Conservation (phyloP, 2,888 invertebrate genomes). For the Cosmorhoe ocellata region DNA sequence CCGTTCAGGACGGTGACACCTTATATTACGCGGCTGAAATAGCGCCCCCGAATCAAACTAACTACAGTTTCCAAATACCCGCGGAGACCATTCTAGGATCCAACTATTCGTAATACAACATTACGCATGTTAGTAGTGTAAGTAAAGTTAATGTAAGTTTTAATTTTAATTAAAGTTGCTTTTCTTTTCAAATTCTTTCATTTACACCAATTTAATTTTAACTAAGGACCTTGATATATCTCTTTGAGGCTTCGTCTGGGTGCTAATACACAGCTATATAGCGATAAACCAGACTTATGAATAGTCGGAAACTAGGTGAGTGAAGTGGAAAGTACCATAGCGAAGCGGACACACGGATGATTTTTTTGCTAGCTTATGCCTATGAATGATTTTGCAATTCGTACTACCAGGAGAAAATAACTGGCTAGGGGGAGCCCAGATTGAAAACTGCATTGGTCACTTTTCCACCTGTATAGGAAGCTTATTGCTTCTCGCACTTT, state of each 20-base stretch:
- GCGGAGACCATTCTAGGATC: slow-evolving; percentile 7
- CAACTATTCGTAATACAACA: neutral
- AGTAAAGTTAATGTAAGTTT: neutral
- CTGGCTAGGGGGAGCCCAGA: neutral
- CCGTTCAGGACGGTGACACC: slow-evolving; percentile 66
- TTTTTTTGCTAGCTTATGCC: slow-evolving; percentile 2
- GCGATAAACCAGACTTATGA: too few relatives aligned
- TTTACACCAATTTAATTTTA: too few relatives aligned
- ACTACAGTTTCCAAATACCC: slow-evolving; percentile 16
- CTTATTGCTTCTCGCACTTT: slow-evolving; percentile 20
- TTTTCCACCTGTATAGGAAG: slow-evolving; percentile 4
- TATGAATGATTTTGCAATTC: slow-evolving; percentile 5
- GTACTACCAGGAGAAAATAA: slow-evolving; percentile 18
- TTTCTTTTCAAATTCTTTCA: neutral
- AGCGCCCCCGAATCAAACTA: slow-evolving; percentile 32
- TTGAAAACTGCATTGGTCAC: slow-evolving; percentile 14
- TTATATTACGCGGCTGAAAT: slow-evolving; percentile 69
- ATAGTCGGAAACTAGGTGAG: too few relatives aligned
- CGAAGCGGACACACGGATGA: neutral
- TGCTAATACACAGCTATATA: too few relatives aligned
- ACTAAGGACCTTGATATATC: too few relatives aligned
- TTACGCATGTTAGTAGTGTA: neutral
- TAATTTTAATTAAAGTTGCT: neutral
- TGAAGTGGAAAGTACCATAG: neutral
- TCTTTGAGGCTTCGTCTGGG: too few relatives aligned